These are phyloP conservation scores for Heteromormyrus szaboi DNA, from an alignment of 2,797 vertebrate species.

Conservation along the genomic window DNA sequence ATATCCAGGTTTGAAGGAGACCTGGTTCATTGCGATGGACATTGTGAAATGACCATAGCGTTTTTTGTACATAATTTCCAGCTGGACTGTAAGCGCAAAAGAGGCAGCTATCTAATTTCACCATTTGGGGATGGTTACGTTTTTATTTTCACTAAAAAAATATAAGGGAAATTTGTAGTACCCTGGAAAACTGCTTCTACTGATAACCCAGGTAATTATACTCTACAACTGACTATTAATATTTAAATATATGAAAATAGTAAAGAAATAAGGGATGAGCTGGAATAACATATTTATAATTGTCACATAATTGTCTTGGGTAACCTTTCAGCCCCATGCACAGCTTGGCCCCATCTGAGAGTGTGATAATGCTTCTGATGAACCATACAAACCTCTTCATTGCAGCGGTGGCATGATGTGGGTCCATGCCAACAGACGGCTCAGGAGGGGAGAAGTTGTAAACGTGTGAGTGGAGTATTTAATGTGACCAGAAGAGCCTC, in stretches of 20 bases:
- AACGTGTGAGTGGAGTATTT: constrained; percentile 63
- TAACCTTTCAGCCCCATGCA: neutral
- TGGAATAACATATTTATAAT: neutral
- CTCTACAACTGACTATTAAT: neutral
- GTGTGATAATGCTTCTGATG: neutral
- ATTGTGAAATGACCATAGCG: neutral
- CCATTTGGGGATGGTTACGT: neutral
- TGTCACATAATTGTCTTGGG: neutral
- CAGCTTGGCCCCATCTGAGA: neutral
- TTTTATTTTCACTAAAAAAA: neutral
- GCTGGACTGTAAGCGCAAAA: neutral
- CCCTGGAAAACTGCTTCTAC: neutral
- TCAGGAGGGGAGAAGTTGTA: neutral
- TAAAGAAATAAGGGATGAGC: neutral
- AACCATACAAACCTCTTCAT: neutral
- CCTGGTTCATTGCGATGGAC: neutral
- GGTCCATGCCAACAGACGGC: neutral
- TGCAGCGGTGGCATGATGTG: neutral
- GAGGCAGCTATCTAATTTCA: neutral
- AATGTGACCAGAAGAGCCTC: constrained; percentile 61
- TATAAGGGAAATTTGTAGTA: neutral
- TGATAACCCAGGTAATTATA: neutral
- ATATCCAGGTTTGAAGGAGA: neutral
- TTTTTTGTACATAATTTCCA: neutral
- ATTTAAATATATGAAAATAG: neutral